Percentiles rank a stretch among this genome's conserved stretches.
These are phyloP conservation scores for Gymnothorax javanicus DNA, from an alignment of 2,797 vertebrate species.

Conservation along the genomic window DNA sequence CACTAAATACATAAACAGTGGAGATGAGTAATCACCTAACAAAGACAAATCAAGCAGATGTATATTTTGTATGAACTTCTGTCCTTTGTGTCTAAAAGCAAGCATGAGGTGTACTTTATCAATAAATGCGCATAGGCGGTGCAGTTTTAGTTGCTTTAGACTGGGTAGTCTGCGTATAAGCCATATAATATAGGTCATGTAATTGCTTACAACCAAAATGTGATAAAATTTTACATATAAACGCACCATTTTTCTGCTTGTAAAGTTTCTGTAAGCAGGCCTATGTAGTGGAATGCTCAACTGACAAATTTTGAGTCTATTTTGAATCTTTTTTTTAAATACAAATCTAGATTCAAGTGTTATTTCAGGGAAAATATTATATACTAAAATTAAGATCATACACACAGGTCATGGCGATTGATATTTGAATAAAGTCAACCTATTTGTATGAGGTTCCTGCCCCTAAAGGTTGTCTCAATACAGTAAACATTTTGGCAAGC, in stretches of 20 bases:
- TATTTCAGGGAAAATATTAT: not conserved
- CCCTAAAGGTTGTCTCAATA: not conserved
- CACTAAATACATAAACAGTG: not conserved
- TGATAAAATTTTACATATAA: not conserved
- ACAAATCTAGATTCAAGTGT: not conserved
- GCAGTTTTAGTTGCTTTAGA: not conserved
- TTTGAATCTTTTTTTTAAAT: not conserved
- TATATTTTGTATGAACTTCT: not conserved
- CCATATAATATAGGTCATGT: not conserved
- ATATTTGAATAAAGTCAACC: not conserved
- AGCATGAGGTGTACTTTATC: not conserved
- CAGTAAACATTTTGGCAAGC: slow-evolving; percentile 54
- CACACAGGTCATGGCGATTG: not conserved
- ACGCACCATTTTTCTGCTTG: not conserved
- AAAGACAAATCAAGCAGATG: not conserved
- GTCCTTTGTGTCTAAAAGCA: not conserved
- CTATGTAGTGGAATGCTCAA: not conserved
- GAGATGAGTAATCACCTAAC: not conserved
- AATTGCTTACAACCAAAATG: not conserved
- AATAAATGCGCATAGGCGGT: not conserved
- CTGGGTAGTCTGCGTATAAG: not conserved
- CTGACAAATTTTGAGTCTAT: not conserved
- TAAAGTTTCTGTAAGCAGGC: not conserved
- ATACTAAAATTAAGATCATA: not conserved
- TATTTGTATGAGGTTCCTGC: not conserved